Percentiles rank a stretch among this genome's conserved stretches.
Conservation (phyloP, 2,113 vertebrate genomes). For the Tragelaphus scriptus region DNA sequence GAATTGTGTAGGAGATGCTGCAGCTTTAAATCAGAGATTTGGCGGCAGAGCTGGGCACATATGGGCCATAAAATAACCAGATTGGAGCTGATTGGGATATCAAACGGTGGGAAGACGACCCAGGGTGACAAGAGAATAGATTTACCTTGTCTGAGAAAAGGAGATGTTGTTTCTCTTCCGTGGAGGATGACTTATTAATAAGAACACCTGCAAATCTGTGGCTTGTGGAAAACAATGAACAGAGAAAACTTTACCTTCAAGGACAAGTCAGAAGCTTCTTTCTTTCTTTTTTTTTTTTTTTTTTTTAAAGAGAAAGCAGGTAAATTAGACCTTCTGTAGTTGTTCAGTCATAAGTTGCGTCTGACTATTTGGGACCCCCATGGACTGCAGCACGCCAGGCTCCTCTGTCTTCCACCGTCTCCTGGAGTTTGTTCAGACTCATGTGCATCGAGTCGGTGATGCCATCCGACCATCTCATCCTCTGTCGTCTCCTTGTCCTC, state of each 20-base stretch:
- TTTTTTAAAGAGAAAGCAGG: constrained; percentile 28
- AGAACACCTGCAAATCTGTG: not conserved
- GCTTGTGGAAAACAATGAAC: not conserved
- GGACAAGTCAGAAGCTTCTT: not conserved
- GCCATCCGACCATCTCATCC: not conserved
- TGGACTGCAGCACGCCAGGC: fast-evolving
- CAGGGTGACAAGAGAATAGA: not conserved
- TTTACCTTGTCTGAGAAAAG: not conserved
- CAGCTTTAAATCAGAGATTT: not conserved
- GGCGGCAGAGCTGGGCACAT: not conserved
- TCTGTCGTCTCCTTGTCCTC: not conserved
- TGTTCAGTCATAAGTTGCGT: not conserved
- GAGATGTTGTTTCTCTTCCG: not conserved
- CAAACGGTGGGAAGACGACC: not conserved
- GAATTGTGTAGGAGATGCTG: not conserved
- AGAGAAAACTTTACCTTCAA: constrained; percentile 29
- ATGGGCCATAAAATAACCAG: constrained; percentile 31
- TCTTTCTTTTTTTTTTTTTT: not conserved
- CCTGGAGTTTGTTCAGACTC: not conserved
- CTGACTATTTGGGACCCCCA: not conserved
- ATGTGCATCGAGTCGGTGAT: fast-evolving
- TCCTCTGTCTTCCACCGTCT: not conserved
- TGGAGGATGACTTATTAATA: not conserved
- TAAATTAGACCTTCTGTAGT: not conserved
- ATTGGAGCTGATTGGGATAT: constrained; percentile 31